These are phyloP conservation scores for Amaurobius ferox DNA, from an alignment of 2,888 invertebrate genomes.

Conservation along the genomic window DNA sequence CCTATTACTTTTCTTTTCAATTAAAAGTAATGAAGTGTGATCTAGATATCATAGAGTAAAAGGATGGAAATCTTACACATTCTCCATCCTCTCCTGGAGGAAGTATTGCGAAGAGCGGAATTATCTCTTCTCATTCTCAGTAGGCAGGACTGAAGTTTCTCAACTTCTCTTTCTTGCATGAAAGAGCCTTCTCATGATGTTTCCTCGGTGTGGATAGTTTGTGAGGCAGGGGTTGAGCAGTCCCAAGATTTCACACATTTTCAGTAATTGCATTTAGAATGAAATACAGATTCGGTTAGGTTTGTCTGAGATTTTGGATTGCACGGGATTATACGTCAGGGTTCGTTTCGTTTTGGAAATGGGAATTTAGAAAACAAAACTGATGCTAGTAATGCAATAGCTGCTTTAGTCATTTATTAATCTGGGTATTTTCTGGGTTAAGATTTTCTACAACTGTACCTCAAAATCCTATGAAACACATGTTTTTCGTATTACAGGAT, in stretches of 20 bases:
- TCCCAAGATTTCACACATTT: not conserved
- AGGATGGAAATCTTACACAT: not conserved
- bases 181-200: not conserved
- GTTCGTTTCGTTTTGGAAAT: slow-evolving; percentile 1
- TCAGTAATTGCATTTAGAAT: not conserved
- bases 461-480: too few species aligned
- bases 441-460: too few species aligned
- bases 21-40: slow-evolving; percentile 69
- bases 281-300: not conserved
- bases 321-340: too few species aligned
- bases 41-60: slow-evolving; percentile 52
- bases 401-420: too few species aligned
- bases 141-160: slow-evolving; percentile 34
- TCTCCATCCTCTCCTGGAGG: slow-evolving; percentile 7
- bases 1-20: too few species aligned
- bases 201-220: not conserved
- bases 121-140: slow-evolving; percentile 59
- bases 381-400: too few species aligned
- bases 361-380: too few species aligned
- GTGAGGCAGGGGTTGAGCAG: too few species aligned
- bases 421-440: too few species aligned
- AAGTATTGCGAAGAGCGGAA: slow-evolving; percentile 35
- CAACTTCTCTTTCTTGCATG: slow-evolving; percentile 56
- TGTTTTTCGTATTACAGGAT: too few species aligned
- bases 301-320: not conserved